Conservation (phyloP, 2,888 invertebrate genomes). For the Lagria hirta region DNA sequence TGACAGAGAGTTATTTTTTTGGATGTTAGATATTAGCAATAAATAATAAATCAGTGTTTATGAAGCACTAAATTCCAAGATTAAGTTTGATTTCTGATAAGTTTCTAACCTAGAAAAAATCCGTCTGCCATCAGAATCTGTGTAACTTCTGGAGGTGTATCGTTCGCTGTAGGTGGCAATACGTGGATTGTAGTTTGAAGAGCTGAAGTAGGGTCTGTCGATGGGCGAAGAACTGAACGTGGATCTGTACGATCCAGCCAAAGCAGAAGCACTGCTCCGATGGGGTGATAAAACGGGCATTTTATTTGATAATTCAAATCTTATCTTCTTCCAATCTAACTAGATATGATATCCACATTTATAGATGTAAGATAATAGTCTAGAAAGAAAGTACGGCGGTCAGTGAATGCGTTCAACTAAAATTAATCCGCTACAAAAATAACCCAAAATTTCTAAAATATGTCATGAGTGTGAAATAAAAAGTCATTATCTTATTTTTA, state of each 20-base stretch:
- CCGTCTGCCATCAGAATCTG: slow-evolving; percentile 59
- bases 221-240: slow-evolving; percentile 56
- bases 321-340: slow-evolving; percentile 9
- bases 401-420: slow-evolving; percentile 17
- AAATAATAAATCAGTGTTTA: too few relatives aligned
- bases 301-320: too few relatives aligned
- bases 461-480: slow-evolving; percentile 19
- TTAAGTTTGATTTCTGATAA: too few relatives aligned
- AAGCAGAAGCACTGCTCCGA: slow-evolving; percentile 53
- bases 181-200: slow-evolving; percentile 53
- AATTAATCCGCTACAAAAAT: slow-evolving; percentile 17
- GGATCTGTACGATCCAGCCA: slow-evolving; percentile 56
- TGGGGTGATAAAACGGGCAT: slow-evolving; percentile 65
- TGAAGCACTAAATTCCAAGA: too few relatives aligned
- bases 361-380: slow-evolving; percentile 6
- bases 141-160: slow-evolving; percentile 58
- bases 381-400: slow-evolving; percentile 9
- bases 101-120: slow-evolving; percentile 48
- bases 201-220: slow-evolving; percentile 60
- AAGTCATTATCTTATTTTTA: slow-evolving; percentile 22
- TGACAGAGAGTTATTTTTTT: too few relatives aligned
- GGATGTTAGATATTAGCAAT: too few relatives aligned
- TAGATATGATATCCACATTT: slow-evolving; percentile 6
- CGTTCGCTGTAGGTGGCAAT: slow-evolving; percentile 57
- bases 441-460: slow-evolving; percentile 24